A percentile compares a stretch with the other conserved stretches of the same genome.
Evolutionary conservation across 2,797 vertebrate species (phyloP).

Genomic region (Podargus strigoides): DNA sequence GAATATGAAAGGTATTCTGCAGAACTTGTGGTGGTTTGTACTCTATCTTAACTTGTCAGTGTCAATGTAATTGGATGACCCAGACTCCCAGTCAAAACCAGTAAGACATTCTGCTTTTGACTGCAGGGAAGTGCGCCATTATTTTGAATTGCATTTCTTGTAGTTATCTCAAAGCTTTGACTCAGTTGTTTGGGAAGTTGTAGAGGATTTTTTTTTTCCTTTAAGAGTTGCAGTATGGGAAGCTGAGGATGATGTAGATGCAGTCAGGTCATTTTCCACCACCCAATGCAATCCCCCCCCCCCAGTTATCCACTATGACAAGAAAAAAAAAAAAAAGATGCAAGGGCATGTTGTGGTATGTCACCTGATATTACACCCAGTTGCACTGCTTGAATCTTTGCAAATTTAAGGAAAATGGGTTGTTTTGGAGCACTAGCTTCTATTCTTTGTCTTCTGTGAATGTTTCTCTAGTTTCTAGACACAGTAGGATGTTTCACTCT

Average conservation of each 20-base stretch:
- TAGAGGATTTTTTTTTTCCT: background rate
- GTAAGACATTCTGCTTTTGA: background rate
- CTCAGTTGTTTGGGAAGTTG: background rate
- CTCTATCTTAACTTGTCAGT: background rate
- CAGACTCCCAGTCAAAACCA: background rate
- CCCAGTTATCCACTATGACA: background rate
- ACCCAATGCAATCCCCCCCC: background rate
- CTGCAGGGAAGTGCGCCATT: background rate
- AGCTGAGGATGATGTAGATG: background rate
- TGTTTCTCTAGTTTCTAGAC: background rate
- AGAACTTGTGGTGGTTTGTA: background rate
- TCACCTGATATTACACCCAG: background rate
- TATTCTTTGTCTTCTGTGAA: background rate
- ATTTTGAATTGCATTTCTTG: background rate
- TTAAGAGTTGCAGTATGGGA: background rate
- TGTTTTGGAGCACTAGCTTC: background rate
- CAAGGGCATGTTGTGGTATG: background rate
- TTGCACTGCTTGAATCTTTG: background rate
- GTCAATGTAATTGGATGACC: background rate
- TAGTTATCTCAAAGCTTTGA: background rate
- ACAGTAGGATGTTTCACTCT: background rate
- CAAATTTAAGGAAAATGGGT: background rate
- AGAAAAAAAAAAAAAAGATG: background rate
- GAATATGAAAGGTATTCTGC: background rate
- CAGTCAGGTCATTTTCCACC: background rate